phyloP scores from a whole-genome alignment of 1,140 invertebrate species.

The Neodiprion pinetum region DNA sequence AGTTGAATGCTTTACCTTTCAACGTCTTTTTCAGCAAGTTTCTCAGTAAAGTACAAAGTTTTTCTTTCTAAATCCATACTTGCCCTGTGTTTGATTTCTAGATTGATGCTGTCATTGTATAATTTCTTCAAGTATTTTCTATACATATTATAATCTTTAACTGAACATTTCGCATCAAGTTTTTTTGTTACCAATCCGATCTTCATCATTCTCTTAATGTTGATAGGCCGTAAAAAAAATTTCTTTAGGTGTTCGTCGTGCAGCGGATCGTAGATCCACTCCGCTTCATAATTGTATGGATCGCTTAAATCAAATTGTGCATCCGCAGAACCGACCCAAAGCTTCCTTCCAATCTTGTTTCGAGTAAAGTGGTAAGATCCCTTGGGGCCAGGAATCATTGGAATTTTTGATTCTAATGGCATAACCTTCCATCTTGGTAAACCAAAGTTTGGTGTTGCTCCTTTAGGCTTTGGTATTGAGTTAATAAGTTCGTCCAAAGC shows the following conservation, averaged over 20 bases:
- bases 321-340: constrained; percentile 30
- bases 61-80: constrained; percentile 31
- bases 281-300: constrained; percentile 45
- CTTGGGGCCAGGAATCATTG: constrained; percentile 43
- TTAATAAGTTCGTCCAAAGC: constrained; percentile 39
- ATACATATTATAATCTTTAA: constrained; percentile 54
- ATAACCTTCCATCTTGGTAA: constrained; percentile 52
- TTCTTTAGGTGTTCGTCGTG: constrained; percentile 51
- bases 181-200: constrained; percentile 46
- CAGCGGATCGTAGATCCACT: constrained; percentile 48
- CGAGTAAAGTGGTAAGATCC: constrained; percentile 46
- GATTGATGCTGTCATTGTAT: constrained; percentile 37
- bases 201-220: constrained; percentile 40
- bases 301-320: constrained; percentile 47
- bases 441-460: constrained; percentile 43
- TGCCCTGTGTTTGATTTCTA: constrained; percentile 28
- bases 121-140: constrained; percentile 50
- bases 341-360: constrained; percentile 45
- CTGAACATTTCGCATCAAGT: constrained; percentile 49
- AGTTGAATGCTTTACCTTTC: constrained; percentile 34
- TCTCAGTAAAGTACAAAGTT: constrained; percentile 33
- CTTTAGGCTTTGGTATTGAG: constrained; percentile 44
- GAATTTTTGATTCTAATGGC: constrained; percentile 53
- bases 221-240: constrained; percentile 43
- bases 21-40: constrained; percentile 36